A percentile compares a stretch with the other conserved stretches of the same genome.
Conservation (phyloP, 1,140 invertebrate genomes). For the Sipha flava region DNA sequence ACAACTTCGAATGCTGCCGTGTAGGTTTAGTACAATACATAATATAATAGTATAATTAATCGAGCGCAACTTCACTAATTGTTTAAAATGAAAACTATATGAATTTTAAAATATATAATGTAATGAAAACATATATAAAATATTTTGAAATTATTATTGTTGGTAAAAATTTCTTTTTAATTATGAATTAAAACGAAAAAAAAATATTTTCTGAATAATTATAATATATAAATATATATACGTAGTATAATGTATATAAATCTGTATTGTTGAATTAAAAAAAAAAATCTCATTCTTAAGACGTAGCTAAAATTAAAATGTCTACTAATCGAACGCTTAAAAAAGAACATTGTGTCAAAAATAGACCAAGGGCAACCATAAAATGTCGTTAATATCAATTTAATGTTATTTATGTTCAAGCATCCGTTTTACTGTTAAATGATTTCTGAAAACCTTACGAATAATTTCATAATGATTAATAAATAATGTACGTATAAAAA, state of each 20-base stretch:
- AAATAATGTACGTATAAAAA: neutral
- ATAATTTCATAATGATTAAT: neutral
- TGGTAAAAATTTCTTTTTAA: no score
- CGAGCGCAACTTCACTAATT: no score
- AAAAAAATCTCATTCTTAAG: no score
- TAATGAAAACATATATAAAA: no score
- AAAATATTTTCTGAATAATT: neutral
- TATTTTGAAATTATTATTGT: no score
- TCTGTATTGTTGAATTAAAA: neutral
- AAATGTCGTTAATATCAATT: neutral
- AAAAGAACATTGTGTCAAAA: neutral
- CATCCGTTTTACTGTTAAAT: neutral
- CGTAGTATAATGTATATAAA: neutral
- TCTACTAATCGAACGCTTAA: neutral
- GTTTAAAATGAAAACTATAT: no score
- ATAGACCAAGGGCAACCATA: conserved; percentile 14
- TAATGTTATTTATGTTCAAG: neutral
- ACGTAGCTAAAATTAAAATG: neutral
- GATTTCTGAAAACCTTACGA: neutral
- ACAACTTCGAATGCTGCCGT: no score
- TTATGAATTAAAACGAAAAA: neutral
- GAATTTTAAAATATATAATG: no score
- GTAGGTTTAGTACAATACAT: no score
- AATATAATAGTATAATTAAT: no score
- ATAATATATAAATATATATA: neutral